phyloP scores from a whole-genome alignment of 2,888 invertebrate genomes.

The Aphodius granarius region DNA sequence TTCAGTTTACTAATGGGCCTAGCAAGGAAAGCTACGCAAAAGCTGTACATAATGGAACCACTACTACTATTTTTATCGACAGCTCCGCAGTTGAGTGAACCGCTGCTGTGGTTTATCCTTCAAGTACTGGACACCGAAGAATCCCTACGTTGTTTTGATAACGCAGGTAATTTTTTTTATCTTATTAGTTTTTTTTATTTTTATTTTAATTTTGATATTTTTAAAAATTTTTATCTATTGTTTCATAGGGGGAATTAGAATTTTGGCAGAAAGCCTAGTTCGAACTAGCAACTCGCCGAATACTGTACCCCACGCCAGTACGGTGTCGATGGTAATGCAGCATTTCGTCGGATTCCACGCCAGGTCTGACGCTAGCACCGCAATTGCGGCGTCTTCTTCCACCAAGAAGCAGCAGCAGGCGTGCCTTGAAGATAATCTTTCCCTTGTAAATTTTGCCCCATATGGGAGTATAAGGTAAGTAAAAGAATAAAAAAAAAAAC shows the following conservation, averaged over 20 bases:
- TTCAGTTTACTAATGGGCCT: slow-evolving; percentile 80
- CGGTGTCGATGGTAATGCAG: slow-evolving; percentile 62
- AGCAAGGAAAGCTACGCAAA: slow-evolving; percentile 74
- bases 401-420: slow-evolving; percentile 51
- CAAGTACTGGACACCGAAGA: slow-evolving; percentile 78
- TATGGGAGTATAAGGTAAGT: slow-evolving; percentile 63
- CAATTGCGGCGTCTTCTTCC: slow-evolving; percentile 43
- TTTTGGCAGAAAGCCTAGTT: slow-evolving; percentile 78
- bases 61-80: slow-evolving; percentile 69
- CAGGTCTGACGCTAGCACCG: slow-evolving; percentile 49
- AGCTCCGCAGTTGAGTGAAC: slow-evolving; percentile 74
- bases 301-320: slow-evolving; percentile 58
- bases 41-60: slow-evolving; percentile 75
- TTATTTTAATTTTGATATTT: neutral
- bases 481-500: neutral
- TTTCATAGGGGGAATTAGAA: slow-evolving; percentile 68
- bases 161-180: slow-evolving; percentile 59
- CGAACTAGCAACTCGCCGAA: slow-evolving; percentile 72
- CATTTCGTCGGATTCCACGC: slow-evolving; percentile 59
- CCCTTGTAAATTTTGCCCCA: slow-evolving; percentile 87
- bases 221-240: too few species aligned
- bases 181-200: neutral
- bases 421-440: slow-evolving; percentile 69
- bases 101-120: slow-evolving; percentile 81
- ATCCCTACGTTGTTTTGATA: slow-evolving; percentile 73